These are phyloP conservation scores for Sclerodermus sp. DNA, from an alignment of 2,888 invertebrate species.

Conservation along the genomic window DNA sequence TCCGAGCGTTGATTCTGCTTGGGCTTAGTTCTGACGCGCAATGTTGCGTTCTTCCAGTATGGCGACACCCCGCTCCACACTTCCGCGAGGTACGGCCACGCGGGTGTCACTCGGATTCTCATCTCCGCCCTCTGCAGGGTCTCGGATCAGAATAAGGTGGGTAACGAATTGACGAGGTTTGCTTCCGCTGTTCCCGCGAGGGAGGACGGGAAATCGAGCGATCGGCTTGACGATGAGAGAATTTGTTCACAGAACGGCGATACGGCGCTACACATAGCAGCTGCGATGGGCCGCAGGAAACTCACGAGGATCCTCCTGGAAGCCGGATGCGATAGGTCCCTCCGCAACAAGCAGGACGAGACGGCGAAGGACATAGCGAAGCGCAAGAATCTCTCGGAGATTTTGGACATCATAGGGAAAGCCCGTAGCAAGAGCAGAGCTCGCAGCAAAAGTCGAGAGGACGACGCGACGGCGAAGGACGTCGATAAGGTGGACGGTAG, in stretches of 20 bases:
- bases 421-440: slow-evolving; percentile 47
- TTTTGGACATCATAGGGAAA: slow-evolving; percentile 70
- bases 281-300: slow-evolving; percentile 91
- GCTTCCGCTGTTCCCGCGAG: too few relatives aligned
- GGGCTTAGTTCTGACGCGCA: too few relatives aligned
- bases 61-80: slow-evolving; percentile 95
- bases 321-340: slow-evolving; percentile 73
- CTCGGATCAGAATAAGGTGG: slow-evolving; percentile 84
- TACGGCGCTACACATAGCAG: slow-evolving; percentile 89
- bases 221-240: too few relatives aligned
- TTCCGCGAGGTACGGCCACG: slow-evolving; percentile 93
- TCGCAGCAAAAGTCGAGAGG: slow-evolving; percentile 42
- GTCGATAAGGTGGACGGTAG: slow-evolving; percentile 32
- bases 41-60: too few relatives aligned
- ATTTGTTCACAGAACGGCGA: slow-evolving; percentile 75
- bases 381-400: slow-evolving; percentile 83
- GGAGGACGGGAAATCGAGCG: too few relatives aligned
- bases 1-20: too few relatives aligned
- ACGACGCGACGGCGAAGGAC: slow-evolving; percentile 22
- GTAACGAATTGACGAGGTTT: slow-evolving; percentile 4
- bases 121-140: slow-evolving; percentile 86
- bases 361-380: slow-evolving; percentile 87
- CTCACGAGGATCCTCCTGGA: slow-evolving; percentile 87
- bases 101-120: slow-evolving; percentile 91
- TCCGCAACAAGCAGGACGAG: slow-evolving; percentile 85